A percentile compares a stretch with the other conserved stretches of the same genome.
phyloP scores from a whole-genome alignment of 1,140 invertebrate species.

The Chionoecetes opilio region DNA sequence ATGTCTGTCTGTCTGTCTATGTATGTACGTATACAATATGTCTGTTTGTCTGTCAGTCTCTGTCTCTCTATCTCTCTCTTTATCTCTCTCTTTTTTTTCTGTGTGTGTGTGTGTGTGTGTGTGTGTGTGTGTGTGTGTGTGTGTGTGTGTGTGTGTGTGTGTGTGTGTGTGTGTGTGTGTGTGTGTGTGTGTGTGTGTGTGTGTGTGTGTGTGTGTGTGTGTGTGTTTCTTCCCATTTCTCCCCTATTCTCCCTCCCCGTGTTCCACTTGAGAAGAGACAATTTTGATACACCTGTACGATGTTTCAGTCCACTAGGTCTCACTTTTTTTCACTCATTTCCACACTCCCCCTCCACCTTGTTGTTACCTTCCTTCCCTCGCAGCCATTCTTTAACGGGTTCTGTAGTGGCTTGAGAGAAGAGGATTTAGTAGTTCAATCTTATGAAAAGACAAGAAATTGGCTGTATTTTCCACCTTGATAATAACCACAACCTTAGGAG shows the following conservation, averaged over 20 bases:
- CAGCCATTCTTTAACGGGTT: not conserved
- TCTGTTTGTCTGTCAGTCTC: too few relatives aligned
- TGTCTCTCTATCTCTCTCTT: not conserved
- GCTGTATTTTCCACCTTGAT: slow-evolving; percentile 19
- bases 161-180: not conserved
- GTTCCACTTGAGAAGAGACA: not conserved
- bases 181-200: not conserved
- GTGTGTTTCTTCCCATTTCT: not conserved
- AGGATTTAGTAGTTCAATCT: slow-evolving; percentile 1
- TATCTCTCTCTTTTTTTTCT: not conserved
- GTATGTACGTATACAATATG: too few relatives aligned
- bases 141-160: not conserved
- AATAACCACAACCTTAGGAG: slow-evolving; percentile 28
- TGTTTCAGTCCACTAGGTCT: slow-evolving; percentile 4
- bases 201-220: not conserved
- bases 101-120: not conserved
- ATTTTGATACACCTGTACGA: not conserved
- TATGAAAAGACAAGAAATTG: not conserved
- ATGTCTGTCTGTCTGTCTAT: too few relatives aligned
- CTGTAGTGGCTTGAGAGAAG: not conserved
- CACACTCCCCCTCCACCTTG: too few relatives aligned
- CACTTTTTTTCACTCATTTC: not conserved
- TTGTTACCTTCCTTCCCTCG: not conserved
- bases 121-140: not conserved
- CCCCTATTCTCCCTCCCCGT: not conserved